Percentiles rank a stretch among this genome's conserved stretches.
These are phyloP conservation scores for Brachionus manjavacas DNA, from an alignment of 1,140 invertebrate species.

Conservation along the genomic window DNA sequence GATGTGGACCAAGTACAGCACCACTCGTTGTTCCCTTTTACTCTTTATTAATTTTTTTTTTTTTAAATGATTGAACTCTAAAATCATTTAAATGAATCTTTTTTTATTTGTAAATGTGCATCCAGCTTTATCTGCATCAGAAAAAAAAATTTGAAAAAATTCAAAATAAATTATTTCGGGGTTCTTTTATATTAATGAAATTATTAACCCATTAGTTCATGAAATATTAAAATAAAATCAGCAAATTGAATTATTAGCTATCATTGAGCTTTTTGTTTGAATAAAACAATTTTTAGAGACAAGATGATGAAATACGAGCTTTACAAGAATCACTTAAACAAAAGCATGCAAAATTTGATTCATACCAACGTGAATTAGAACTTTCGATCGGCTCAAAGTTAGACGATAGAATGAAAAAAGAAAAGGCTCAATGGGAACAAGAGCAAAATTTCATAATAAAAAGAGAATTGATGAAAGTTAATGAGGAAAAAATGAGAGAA, in stretches of 20 bases:
- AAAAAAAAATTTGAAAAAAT: too few relatives aligned
- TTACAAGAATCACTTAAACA: background rate
- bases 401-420: constrained; percentile 22
- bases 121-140: too few relatives aligned
- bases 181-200: too few relatives aligned
- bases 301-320: constrained; percentile 20
- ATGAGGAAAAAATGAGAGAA: constrained; percentile 17
- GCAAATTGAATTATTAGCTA: background rate
- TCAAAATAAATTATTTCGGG: too few relatives aligned
- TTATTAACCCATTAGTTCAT: background rate
- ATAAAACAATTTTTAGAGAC: constrained; percentile 1
- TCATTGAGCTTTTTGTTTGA: background rate
- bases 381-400: background rate
- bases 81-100: too few relatives aligned
- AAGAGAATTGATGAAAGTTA: constrained; percentile 21
- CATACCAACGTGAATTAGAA: constrained; percentile 34
- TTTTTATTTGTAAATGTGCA: too few relatives aligned
- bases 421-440: constrained; percentile 20
- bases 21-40: too few relatives aligned
- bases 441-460: constrained; percentile 39
- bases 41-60: too few relatives aligned
- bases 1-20: too few relatives aligned
- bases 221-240: background rate
- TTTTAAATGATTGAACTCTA: too few relatives aligned
- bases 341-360: constrained; percentile 10